phyloP scores from a whole-genome alignment of 1,140 invertebrate species.

The Brachionus sp. region DNA sequence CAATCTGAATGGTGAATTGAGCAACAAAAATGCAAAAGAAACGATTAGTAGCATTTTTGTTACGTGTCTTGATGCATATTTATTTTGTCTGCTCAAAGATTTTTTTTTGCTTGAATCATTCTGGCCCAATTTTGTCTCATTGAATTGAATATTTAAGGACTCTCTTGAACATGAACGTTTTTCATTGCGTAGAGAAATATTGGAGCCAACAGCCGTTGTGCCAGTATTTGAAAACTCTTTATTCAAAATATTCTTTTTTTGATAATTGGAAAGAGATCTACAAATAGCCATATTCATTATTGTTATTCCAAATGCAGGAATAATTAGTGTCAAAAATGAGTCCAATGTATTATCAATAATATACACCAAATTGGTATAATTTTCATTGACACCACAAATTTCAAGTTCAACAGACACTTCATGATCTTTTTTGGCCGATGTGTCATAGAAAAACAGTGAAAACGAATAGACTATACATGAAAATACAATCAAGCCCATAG shows the following conservation, averaged over 20 bases:
- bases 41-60: slow-evolving; percentile 40
- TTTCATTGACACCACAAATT: slow-evolving; percentile 22
- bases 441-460: slow-evolving; percentile 28
- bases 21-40: slow-evolving; percentile 30
- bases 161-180: neutral
- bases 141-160: neutral
- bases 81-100: neutral
- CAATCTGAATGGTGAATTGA: slow-evolving; percentile 36
- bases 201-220: neutral
- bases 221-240: neutral
- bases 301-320: slow-evolving; percentile 17
- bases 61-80: neutral
- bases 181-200: neutral
- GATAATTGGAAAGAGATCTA: neutral
- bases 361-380: slow-evolving; percentile 33
- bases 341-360: slow-evolving; percentile 41
- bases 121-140: neutral
- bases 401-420: neutral
- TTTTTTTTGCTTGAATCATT: neutral
- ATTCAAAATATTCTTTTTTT: slow-evolving; percentile 18
- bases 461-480: slow-evolving; percentile 7
- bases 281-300: slow-evolving; percentile 35
- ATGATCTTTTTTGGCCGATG: slow-evolving; percentile 28
- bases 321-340: slow-evolving; percentile 38
- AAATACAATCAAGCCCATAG: neutral